A percentile compares a stretch with the other conserved stretches of the same genome.
Evolutionary conservation across 2,888 invertebrate species (phyloP).

Genomic region (Lithodes maja): DNA sequence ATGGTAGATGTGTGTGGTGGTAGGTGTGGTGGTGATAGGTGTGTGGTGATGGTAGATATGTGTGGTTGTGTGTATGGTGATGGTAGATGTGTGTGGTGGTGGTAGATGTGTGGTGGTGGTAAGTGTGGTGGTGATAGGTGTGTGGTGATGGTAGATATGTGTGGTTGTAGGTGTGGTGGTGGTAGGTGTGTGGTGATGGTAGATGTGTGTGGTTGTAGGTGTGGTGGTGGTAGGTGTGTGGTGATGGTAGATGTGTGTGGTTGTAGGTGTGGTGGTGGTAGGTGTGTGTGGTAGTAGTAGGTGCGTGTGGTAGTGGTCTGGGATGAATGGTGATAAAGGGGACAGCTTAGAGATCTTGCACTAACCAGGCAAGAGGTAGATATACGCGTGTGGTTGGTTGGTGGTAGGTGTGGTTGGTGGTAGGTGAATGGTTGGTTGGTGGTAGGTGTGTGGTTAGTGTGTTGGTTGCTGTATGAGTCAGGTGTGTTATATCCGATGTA

Average conservation of each 20-base stretch:
- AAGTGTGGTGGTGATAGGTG: background rate
- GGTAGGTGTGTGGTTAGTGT: background rate
- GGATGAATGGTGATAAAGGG: slow-evolving; percentile 23
- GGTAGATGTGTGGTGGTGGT: background rate
- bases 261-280: background rate
- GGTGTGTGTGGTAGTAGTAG: no score
- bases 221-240: background rate
- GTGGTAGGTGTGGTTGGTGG: background rate
- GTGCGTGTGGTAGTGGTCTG: background rate
- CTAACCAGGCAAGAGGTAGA: background rate
- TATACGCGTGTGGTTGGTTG: background rate
- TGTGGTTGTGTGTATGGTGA: background rate
- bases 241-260: background rate
- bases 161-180: background rate
- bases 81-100: background rate
- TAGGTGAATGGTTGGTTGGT: slow-evolving; percentile 3
- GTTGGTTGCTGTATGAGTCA: no score
- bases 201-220: background rate
- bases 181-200: background rate
- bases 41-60: no score
- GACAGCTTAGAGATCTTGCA: background rate
- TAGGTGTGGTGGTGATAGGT: background rate
- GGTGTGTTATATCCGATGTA: background rate
- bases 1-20: background rate
- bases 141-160: background rate